These are phyloP conservation scores for Chlorospingus flavigularis DNA, from an alignment of 2,797 vertebrate species.

Conservation along the genomic window DNA sequence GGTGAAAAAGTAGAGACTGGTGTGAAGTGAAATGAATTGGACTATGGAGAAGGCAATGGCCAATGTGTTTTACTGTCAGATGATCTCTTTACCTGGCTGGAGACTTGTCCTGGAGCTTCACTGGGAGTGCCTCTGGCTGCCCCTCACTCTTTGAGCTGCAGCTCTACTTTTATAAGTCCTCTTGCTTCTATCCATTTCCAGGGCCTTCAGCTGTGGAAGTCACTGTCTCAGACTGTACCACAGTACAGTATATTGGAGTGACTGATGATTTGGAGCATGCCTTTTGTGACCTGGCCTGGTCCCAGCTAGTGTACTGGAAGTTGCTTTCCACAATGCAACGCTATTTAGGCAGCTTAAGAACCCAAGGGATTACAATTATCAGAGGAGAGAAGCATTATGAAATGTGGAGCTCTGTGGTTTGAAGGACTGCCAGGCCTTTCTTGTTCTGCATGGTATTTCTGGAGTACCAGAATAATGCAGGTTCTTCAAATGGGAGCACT, in stretches of 20 bases:
- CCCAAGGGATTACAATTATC: background rate
- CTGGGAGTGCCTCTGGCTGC: background rate
- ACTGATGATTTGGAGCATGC: background rate
- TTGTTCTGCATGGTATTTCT: background rate
- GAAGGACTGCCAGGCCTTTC: background rate
- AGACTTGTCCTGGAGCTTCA: background rate
- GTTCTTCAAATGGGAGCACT: background rate
- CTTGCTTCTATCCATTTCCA: background rate
- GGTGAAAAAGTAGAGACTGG: background rate
- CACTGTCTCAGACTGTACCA: background rate
- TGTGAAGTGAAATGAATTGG: background rate
- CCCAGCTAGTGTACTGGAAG: background rate
- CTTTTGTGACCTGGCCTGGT: background rate
- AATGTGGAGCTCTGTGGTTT: background rate
- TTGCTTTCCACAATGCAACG: background rate
- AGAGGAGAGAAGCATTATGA: background rate
- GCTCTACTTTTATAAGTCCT: background rate
- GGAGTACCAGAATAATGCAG: background rate
- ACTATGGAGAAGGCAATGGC: background rate
- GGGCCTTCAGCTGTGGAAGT: background rate
- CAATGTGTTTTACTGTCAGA: background rate
- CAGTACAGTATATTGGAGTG: background rate
- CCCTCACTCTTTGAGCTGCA: background rate
- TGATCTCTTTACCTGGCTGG: background rate
- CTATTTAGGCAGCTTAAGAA: background rate